A percentile compares a stretch with the other conserved stretches of the same genome.
phyloP scores from a whole-genome alignment of 2,797 vertebrate species.

The Microctenopoma steveboyesi region DNA sequence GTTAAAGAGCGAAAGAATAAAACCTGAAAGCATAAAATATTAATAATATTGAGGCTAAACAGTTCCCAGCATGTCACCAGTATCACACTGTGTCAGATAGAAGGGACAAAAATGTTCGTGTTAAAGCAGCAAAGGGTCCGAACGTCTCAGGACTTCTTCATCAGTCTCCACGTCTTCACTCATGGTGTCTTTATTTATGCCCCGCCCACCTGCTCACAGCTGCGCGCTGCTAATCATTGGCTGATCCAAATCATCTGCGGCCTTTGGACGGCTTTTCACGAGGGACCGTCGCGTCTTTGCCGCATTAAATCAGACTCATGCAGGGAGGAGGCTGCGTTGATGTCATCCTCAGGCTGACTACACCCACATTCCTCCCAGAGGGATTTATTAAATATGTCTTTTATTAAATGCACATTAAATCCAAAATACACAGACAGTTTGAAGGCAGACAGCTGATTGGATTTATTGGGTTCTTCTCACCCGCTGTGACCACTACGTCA shows the following conservation, averaged over 20 bases:
- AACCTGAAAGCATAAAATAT: too few relatives aligned
- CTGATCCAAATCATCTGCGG: constrained; percentile 25
- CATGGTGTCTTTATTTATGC: background rate
- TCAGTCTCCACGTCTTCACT: background rate
- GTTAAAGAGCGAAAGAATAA: too few relatives aligned
- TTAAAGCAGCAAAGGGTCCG: background rate
- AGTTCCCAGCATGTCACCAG: background rate
- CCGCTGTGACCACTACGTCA: constrained; percentile 1
- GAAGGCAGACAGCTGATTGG: background rate
- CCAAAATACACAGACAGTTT: background rate
- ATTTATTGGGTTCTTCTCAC: background rate
- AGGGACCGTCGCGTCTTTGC: background rate
- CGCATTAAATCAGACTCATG: background rate
- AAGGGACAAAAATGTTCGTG: too few relatives aligned
- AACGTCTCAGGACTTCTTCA: background rate
- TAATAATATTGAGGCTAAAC: constrained; percentile 2
- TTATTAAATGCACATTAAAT: background rate
- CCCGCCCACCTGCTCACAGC: constrained; percentile 38
- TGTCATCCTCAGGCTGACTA: constrained; percentile 17
- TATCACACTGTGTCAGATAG: too few relatives aligned
- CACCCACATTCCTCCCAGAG: constrained; percentile 31
- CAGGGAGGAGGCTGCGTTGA: constrained; percentile 9
- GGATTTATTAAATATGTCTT: constrained; percentile 26
- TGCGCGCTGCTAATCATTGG: constrained; percentile 25
- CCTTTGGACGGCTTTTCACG: background rate